Base-by-base conservation (phyloP, 2,113 vertebrate species). In the Diadophis punctatus region DNA sequence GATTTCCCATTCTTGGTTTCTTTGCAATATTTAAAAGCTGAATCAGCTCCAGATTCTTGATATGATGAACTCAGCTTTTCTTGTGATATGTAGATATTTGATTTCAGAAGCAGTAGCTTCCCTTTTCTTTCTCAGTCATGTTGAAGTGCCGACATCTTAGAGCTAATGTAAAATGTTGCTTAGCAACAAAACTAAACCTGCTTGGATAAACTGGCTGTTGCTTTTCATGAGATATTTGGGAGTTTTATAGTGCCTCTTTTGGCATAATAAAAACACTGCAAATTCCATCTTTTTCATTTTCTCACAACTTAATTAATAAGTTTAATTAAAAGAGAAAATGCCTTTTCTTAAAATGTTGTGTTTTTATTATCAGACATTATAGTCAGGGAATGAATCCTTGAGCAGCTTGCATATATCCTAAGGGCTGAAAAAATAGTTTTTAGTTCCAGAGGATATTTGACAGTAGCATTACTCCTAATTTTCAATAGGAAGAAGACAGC, bases 131-230 rank as follows among this genome's bases (percentile, higher is more conserved):
- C 48, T 93, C 89, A 48, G 84, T 90, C 84, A 74, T 87, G 85
- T 90, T 86, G 68, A 51, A 87, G 49, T 49, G n/a, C 84, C 52
- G 86, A 87, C 92, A 87, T 90, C 85, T 87, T 90, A 90, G 58
- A 93, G 49, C 90, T n/a, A 93, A 90, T 16, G 58, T 68, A 86
- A 90, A 88, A 74, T 1, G 92, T 93, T 90, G 92, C 92, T 90
- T 93, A 93, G 92, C 92, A 93, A 93, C 92, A 48, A 88, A 68
- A 46, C 90, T 93, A 93, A 87, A 39, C 85, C 89, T 90, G 89
- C 84, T 87, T 60, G 84, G 92, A 93, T 93, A 88, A 93, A 90
- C 86, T 93, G 52, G 58, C 88, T 90, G 56, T 93, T 90, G 89
- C 48, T 90, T 93, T 90, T 55, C 56, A 53, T 86, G 56, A 90